Conservation (phyloP, 2,888 invertebrate genomes). For the Protophormia terraenovae region DNA sequence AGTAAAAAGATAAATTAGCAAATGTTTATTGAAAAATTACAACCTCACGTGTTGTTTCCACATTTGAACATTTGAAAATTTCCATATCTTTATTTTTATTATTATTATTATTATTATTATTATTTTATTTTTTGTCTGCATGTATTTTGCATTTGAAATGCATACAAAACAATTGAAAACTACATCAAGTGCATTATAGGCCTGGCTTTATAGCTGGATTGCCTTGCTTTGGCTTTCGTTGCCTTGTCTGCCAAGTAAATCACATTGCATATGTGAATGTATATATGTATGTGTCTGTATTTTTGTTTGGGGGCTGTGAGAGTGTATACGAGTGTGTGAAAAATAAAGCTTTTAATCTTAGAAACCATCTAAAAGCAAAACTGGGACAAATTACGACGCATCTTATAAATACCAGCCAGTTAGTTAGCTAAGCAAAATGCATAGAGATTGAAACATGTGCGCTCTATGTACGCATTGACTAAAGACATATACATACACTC, state of each 20-base stretch:
- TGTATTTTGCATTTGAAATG: constrained; percentile 12
- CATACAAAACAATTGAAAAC: constrained; percentile 52
- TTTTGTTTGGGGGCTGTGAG: neutral
- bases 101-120: neutral
- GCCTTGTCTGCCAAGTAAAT: constrained; percentile 5
- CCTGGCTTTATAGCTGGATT: constrained; percentile 34
- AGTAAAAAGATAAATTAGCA: constrained; percentile 39
- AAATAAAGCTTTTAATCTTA: constrained; percentile 58
- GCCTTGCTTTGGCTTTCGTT: neutral
- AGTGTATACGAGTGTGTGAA: constrained; percentile 35
- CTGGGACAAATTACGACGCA: constrained; percentile 72
- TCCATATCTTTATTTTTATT: neutral
- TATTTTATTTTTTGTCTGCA: neutral
- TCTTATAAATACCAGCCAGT: constrained; percentile 54
- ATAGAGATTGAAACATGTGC: constrained; percentile 44
- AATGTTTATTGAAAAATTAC: constrained; percentile 65
- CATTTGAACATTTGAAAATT: constrained; percentile 22
- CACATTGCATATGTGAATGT: neutral
- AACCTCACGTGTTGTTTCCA: constrained; percentile 58
- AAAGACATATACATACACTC: neutral
- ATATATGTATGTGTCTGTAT: neutral
- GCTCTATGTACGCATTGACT: constrained; percentile 24
- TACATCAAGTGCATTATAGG: constrained; percentile 60
- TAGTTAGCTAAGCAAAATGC: too few species aligned
- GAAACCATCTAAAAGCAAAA: constrained; percentile 65